Conservation (phyloP, 2,113 vertebrate species). For the Pteronura brasiliensis region DNA sequence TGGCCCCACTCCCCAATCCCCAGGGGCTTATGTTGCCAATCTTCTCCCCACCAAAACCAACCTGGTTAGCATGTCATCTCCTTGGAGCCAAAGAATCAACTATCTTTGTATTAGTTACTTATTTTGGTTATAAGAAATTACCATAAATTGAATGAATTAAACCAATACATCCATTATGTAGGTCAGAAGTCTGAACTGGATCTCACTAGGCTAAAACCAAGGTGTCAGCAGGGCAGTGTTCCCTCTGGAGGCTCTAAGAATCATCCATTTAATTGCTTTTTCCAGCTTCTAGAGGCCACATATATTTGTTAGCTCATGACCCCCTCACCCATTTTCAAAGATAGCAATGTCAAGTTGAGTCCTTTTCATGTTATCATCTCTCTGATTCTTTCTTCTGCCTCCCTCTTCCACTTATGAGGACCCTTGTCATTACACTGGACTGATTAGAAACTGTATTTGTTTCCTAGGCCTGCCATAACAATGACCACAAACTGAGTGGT, state of each 20-base stretch:
- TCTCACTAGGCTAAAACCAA: not conserved
- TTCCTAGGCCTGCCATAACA: not conserved
- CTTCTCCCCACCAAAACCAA: not conserved
- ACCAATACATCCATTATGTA: not conserved
- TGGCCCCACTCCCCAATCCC: too few relatives aligned
- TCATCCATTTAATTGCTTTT: not conserved
- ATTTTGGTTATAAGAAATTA: not conserved
- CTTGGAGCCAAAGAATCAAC: not conserved
- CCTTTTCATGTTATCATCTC: not conserved
- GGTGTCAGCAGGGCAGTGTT: not conserved
- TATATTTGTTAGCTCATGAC: not conserved
- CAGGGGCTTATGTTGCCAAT: not conserved
- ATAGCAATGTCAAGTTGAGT: not conserved
- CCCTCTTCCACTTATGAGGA: not conserved
- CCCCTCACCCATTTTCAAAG: not conserved
- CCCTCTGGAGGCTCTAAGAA: not conserved
- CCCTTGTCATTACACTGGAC: not conserved
- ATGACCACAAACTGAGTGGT: not conserved
- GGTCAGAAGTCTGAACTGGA: not conserved
- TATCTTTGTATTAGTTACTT: not conserved
- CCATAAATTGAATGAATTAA: not conserved
- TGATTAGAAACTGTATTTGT: not conserved
- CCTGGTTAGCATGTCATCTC: not conserved
- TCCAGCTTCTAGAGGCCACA: not conserved
- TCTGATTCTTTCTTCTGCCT: not conserved